phyloP scores from a whole-genome alignment of 2,888 invertebrate genomes.

The Nomada goodeniana region DNA sequence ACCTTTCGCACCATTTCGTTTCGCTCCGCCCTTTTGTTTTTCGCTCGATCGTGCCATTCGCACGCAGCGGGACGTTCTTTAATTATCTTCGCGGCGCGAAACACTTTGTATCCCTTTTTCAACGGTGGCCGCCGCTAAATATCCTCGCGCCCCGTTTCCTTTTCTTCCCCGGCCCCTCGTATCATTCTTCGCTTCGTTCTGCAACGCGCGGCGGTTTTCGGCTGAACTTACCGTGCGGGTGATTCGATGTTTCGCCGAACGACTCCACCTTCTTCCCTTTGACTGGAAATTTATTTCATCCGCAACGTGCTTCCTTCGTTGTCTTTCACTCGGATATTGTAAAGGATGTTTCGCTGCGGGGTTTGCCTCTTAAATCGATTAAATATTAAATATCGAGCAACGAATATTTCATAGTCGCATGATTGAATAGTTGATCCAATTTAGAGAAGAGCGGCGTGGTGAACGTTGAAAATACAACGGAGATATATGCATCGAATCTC shows the following conservation, averaged over 20 bases:
- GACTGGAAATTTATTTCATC: slow-evolving; percentile 11
- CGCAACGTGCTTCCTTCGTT: background rate
- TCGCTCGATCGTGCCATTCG: background rate
- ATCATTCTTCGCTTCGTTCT: slow-evolving; percentile 30
- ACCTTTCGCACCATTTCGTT: no score
- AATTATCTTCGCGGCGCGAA: slow-evolving; percentile 14
- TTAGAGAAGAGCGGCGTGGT: no score
- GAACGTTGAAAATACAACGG: no score
- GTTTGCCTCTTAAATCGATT: no score
- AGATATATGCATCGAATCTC: no score
- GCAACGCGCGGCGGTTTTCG: slow-evolving; percentile 27
- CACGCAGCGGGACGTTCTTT: background rate
- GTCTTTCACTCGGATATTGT: background rate
- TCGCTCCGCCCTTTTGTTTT: slow-evolving; percentile 7
- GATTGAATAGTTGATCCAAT: no score
- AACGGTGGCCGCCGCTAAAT: background rate
- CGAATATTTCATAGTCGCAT: no score
- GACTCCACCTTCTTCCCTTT: slow-evolving; percentile 46
- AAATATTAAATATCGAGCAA: no score
- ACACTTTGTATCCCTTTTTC: slow-evolving; percentile 3
- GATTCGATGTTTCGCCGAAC: slow-evolving; percentile 16
- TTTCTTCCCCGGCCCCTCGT: background rate
- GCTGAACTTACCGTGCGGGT: slow-evolving; percentile 31
- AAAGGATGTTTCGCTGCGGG: no score
- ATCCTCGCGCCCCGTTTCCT: background rate